Evolutionary conservation across 1,140 invertebrate genomes (phyloP).

Genomic region (Hyles vespertilio): DNA sequence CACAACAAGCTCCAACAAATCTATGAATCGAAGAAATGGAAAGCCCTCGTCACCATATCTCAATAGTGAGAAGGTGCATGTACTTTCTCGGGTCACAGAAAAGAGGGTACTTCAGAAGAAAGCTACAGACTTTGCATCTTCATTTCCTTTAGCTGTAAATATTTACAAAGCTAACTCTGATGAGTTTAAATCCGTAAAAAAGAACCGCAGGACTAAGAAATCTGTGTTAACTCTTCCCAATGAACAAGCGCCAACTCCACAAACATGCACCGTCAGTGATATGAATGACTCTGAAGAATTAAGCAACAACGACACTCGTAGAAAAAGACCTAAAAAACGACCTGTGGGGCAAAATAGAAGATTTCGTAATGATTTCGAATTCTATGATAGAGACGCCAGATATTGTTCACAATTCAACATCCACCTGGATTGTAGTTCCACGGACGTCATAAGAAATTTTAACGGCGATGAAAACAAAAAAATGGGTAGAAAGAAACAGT

Average conservation of each 20-base stretch:
- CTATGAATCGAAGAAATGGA: conserved; percentile 5
- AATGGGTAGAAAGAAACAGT: conserved; percentile 5
- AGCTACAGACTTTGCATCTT: conserved; percentile 34
- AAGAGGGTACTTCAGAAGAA: conserved; percentile 41
- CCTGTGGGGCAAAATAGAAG: conserved; percentile 24
- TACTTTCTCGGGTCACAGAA: conserved; percentile 39
- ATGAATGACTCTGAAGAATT: conserved; percentile 59
- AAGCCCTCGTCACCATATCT: conserved; percentile 39
- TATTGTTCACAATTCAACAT: conserved; percentile 43
- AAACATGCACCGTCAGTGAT: conserved; percentile 55
- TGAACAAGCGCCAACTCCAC: conserved; percentile 31
- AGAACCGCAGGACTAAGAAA: conserved; percentile 42
- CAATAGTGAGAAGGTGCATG: conserved; percentile 34
- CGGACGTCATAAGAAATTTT: conserved; percentile 36
- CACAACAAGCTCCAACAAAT: conserved; percentile 21
- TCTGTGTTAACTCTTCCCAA: conserved; percentile 56
- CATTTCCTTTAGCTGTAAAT: conserved; percentile 46
- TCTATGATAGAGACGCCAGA: conserved; percentile 44
- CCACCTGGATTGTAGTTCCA: conserved; percentile 48
- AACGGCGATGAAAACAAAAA: conserved; percentile 34
- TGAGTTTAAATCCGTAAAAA: conserved; percentile 43
- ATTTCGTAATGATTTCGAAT: conserved; percentile 30
- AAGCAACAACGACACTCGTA: conserved; percentile 25
- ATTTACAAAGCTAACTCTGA: conserved; percentile 60
- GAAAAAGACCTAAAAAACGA: conserved; percentile 36